Conservation (phyloP, 2,888 invertebrate genomes). For the Nemurella pictetii region DNA sequence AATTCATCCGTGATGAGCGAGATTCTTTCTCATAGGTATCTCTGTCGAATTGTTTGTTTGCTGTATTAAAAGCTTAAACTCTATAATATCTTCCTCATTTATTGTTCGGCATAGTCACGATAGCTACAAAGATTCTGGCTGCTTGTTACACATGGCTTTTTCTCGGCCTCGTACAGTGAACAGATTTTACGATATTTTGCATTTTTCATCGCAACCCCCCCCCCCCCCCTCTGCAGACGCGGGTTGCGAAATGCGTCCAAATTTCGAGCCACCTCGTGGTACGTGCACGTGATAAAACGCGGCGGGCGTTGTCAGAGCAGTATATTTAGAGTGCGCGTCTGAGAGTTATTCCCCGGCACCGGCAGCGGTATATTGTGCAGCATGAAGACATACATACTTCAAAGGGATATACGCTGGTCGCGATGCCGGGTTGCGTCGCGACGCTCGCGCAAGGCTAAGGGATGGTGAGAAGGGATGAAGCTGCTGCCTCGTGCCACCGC, state of each 20-base stretch:
- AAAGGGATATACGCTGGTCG: neutral
- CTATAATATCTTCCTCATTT: neutral
- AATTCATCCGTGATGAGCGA: neutral
- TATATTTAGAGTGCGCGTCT: neutral
- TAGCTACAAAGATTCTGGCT: neutral
- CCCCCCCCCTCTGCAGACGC: neutral
- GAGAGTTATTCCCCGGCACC: neutral
- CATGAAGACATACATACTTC: slow-evolving; percentile 8
- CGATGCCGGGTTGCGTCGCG: neutral
- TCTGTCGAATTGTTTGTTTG: neutral
- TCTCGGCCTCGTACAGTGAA: too few species aligned
- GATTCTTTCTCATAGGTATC: neutral
- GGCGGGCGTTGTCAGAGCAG: neutral
- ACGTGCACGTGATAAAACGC: neutral
- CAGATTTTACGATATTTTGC: neutral
- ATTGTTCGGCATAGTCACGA: neutral
- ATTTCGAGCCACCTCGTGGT: neutral
- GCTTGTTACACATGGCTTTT: neutral
- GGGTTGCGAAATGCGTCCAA: neutral
- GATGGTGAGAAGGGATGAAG: neutral
- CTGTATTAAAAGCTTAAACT: neutral
- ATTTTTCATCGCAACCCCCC: neutral
- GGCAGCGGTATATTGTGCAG: neutral
- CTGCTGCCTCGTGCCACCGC: neutral
- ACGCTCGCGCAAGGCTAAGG: neutral